Base-by-base conservation (phyloP, 2,113 vertebrate species). In the Prionailurus bengalensis region DNA sequence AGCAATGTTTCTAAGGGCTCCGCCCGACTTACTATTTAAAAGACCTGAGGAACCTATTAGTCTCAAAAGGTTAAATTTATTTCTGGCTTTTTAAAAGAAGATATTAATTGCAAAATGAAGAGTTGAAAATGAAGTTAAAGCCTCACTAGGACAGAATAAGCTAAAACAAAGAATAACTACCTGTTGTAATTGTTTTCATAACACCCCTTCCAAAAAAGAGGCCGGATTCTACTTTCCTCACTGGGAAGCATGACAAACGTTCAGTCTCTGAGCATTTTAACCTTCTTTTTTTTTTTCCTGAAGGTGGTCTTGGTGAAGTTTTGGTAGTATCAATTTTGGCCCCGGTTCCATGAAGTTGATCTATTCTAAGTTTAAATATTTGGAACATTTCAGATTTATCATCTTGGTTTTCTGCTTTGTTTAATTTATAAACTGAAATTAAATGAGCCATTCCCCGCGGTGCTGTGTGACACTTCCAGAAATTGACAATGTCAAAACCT, bases 401-500 rank as follows among this genome's bases (percentile, higher is more conserved):
- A 65, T 91, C 97, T 86, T 97, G 88, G 25, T 97, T 97, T 98
- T 97, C 92, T 96, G 73, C 82, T 96, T 97, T 95, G 33, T 97
- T 98, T 97, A 97, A 98, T 97, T 98, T 97, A 95, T 86, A 98
- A 97, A 97, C 53, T 95, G 87, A 97, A 95, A 98, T 95, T 98
- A 98, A 98, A 98, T 95, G 96, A 98, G 96, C 94, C 65, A 17
- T 98, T 97, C 80, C 93, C 39, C 74, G 33, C 70, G 92, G 93
- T 29, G 5, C 73, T 96, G 81, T 97, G 86, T 97, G 93, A 97
- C 93, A 97, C 96, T 97, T 97, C 70, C 95, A 97, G 89, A 98
- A 98, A 97, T 5, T 97, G 97, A 97, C 97, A 97, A 81, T 97
- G 98, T 98, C 98, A 98, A 98, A 98, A 92, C 81, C 23, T 97